Conservation (phyloP, 2,113 vertebrate genomes). For the Vombatus ursinus region DNA sequence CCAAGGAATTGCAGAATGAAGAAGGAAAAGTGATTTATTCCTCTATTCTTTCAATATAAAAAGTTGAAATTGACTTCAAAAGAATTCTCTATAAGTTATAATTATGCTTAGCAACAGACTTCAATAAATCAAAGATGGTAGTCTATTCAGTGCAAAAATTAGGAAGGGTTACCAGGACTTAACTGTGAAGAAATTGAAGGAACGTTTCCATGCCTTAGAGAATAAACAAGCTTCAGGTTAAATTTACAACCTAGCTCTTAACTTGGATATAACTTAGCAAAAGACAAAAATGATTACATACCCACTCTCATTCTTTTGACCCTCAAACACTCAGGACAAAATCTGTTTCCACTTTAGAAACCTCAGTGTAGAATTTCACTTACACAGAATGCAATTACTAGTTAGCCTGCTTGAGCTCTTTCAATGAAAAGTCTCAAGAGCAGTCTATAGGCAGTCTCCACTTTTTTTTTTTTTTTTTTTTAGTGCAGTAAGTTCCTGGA, state of each 20-base stretch:
- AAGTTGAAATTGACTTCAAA: conserved; percentile 69
- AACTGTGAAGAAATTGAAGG: conserved; percentile 40
- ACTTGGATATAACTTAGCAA: conserved; percentile 49
- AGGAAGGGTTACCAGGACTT: conserved; percentile 30
- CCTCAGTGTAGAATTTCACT: conserved; percentile 59
- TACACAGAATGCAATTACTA: conserved; percentile 63
- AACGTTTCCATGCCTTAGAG: conserved; percentile 41
- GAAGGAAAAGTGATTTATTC: conserved; percentile 73
- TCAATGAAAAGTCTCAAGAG: conserved; percentile 60
- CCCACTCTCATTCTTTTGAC: conserved; percentile 52
- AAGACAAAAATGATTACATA: conserved; percentile 49
- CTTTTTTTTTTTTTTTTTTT: not conserved
- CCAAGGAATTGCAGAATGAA: conserved; percentile 65
- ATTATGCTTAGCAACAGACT: conserved; percentile 57
- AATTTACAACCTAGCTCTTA: conserved; percentile 53
- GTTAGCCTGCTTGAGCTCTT: conserved; percentile 63
- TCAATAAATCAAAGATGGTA: conserved; percentile 70
- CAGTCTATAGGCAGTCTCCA: fast-evolving
- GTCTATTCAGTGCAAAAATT: conserved; percentile 27
- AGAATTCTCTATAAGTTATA: conserved; percentile 61
- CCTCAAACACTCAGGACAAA: conserved; percentile 57
- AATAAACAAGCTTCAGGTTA: conserved; percentile 40
- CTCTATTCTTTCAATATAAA: conserved; percentile 55
- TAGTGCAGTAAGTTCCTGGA: not conserved
- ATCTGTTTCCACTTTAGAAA: conserved; percentile 46